Evolutionary conservation across 2,797 vertebrate genomes (phyloP).

Genomic region (Mormyrops attenuatus): DNA sequence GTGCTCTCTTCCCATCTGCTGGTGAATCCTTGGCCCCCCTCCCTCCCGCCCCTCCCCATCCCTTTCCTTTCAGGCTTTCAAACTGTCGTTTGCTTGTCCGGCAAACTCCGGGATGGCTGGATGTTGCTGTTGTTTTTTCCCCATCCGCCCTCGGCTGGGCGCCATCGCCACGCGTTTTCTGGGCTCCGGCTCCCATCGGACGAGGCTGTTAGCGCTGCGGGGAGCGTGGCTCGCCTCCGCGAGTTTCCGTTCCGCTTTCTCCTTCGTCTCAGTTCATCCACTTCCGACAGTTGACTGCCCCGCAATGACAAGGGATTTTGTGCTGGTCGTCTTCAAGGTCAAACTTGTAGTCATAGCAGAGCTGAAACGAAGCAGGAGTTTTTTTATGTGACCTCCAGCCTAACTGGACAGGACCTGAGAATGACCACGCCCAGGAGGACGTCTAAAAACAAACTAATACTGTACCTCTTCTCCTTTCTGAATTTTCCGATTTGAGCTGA

Average conservation of each 20-base stretch:
- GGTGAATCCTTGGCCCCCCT: constrained; percentile 76
- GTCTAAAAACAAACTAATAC: neutral
- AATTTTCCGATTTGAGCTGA: constrained; percentile 86
- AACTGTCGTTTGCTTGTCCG: constrained; percentile 16
- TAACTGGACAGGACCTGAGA: neutral
- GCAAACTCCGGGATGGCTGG: neutral
- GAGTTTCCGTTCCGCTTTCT: neutral
- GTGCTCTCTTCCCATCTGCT: constrained; percentile 88
- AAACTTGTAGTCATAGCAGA: constrained; percentile 97
- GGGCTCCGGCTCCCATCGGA: neutral
- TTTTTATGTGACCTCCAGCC: neutral
- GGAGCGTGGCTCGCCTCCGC: constrained; percentile 48
- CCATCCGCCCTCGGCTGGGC: neutral
- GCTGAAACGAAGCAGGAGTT: constrained; percentile 59
- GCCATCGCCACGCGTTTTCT: neutral
- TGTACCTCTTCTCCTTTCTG: constrained; percentile 94
- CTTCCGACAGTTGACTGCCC: constrained; percentile 92
- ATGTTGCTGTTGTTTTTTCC: neutral
- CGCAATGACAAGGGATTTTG: constrained; percentile 94
- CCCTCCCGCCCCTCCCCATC: constrained; percentile 46
- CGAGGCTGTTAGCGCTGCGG: constrained; percentile 32
- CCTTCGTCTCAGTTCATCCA: constrained; percentile 84
- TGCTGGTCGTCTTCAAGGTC: constrained; percentile 83
- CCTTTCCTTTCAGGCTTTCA: constrained; percentile 47
- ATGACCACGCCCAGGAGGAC: neutral